Evolutionary conservation across 2,113 vertebrate species (phyloP), one percentile per base, ranked within the genome.

Genomic region (Elaphurus davidianus): DNA sequence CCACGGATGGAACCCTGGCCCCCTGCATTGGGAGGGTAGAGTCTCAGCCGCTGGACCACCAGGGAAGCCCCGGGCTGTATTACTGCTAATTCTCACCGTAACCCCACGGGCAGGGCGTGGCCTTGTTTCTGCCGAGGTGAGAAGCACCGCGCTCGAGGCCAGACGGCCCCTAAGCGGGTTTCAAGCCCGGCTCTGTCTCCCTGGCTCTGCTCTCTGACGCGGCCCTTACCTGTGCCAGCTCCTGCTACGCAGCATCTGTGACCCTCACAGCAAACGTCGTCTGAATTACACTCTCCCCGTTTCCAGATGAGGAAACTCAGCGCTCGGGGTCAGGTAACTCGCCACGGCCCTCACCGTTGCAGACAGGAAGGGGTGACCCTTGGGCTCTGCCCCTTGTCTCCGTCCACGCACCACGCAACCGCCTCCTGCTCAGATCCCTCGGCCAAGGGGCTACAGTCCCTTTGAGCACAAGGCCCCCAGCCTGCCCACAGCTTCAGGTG

Each of bases 161-260:
- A 57, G 27, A 0, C 0, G 3, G 36, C 33, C 33, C 7, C 36
- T 28, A 6, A 6, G 21, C 0, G 1, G n/a, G 28, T 54, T 45
- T 71, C 47, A 8, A 28, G 74, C 30, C 16, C 36, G 23, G 6
- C 43, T 74, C n/a, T 1, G 3, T 52, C 59, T 27, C 23, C 36
- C 10, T 11, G 0, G 12, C 28, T 43, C 12, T 50, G 36, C 30
- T 16, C 3, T 67, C 25, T 13, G 1, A 6, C 10, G 47, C 3
- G 17, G 36, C 17, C 16, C n/a, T 30, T 10, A 43, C 90, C 62
- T 4, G 1, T 2, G 27, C 43, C 57, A 8, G 23, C 16, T 6
- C 14, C 47, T 5, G 16, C 19, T 30, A 0, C 0, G n/a, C 12
- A 27, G 13, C 60, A 27, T 6, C 64, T 45, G 3, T 33, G 25